Conservation (phyloP, 2,113 vertebrate genomes). For the Motacilla tschutschensis region DNA sequence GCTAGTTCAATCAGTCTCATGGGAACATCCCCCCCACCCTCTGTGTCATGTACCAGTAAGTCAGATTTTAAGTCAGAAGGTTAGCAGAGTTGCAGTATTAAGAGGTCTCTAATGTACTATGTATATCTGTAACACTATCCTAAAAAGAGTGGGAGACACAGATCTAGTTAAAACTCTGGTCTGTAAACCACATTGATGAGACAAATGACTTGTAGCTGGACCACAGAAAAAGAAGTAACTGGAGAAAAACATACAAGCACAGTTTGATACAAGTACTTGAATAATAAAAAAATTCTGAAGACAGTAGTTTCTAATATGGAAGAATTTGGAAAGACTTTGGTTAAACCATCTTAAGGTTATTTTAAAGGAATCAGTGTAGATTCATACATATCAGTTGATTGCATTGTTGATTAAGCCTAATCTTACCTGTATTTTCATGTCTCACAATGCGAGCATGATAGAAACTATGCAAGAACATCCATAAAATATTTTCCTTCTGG, state of each 20-base stretch:
- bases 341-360: not conserved
- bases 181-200: not conserved
- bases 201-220: not conserved
- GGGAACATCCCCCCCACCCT: fast-evolving
- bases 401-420: not conserved
- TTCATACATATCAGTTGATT: not conserved
- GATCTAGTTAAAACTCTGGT: not conserved
- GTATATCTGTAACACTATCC: not conserved
- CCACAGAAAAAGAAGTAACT: not conserved
- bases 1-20: not conserved
- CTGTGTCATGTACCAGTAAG: fast-evolving
- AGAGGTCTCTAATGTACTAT: not conserved
- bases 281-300: not conserved
- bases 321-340: not conserved
- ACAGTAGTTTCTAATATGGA: not conserved
- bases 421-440: constrained; percentile 84
- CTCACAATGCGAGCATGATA: constrained; percentile 84
- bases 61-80: not conserved
- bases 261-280: not conserved
- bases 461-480: constrained; percentile 85
- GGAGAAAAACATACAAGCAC: not conserved
- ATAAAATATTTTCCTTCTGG: constrained; percentile 70
- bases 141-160: not conserved
- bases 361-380: not conserved
- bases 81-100: not conserved